Evolutionary conservation across 2,797 vertebrate genomes (phyloP).

Genomic region (Odontamblyopus rebecca): DNA sequence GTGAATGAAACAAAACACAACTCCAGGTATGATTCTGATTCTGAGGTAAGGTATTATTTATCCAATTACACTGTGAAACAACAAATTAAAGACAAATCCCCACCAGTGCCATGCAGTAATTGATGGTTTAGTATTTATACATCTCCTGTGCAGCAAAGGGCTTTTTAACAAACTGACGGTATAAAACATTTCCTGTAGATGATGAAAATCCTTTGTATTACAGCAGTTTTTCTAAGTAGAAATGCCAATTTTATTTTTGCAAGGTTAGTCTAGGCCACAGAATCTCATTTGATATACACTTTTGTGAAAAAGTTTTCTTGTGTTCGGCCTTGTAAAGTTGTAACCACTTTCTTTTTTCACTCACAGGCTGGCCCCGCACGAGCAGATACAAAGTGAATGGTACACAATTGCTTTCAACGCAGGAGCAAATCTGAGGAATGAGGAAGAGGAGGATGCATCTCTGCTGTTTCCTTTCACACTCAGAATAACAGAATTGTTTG

Average conservation of each 20-base stretch:
- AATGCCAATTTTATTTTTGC: not conserved
- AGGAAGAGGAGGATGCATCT: not conserved
- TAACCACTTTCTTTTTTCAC: not conserved
- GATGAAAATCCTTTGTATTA: too few relatives aligned
- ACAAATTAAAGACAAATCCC: too few relatives aligned
- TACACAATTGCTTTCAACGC: not conserved
- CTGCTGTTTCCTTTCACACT: constrained; percentile 8
- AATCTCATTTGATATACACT: not conserved
- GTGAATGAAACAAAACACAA: too few relatives aligned
- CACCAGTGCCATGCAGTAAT: too few relatives aligned
- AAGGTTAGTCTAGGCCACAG: not conserved
- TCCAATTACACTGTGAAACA: too few relatives aligned
- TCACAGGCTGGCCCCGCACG: not conserved
- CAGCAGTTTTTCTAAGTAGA: not conserved
- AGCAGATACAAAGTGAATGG: not conserved
- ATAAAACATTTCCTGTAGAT: too few relatives aligned
- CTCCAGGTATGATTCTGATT: too few relatives aligned
- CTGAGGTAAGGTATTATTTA: too few relatives aligned
- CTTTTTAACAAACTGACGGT: too few relatives aligned
- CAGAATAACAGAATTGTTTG: not conserved
- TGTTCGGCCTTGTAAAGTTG: not conserved
- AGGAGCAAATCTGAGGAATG: not conserved
- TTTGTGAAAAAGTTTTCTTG: not conserved
- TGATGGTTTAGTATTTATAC: too few relatives aligned
- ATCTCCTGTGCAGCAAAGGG: too few relatives aligned